Evolutionary conservation across 2,797 vertebrate species (phyloP).

Genomic region (Cynodonichthys magdalenae): DNA sequence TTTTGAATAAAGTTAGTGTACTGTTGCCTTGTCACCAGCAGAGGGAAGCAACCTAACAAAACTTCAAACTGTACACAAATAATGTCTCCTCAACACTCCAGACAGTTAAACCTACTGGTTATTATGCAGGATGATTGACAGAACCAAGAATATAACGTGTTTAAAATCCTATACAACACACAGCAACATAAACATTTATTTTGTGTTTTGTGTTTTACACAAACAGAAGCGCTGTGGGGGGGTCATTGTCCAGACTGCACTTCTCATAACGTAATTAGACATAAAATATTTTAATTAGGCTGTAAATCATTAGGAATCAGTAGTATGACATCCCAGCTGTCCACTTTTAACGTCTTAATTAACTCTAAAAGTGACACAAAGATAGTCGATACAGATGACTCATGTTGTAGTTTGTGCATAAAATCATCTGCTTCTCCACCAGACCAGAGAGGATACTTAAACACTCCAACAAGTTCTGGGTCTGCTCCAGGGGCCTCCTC

Average conservation of each 20-base stretch:
- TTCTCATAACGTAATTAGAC: slow-evolving; percentile 55
- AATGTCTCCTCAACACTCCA: neutral
- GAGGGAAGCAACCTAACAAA: slow-evolving; percentile 42
- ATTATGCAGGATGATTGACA: neutral
- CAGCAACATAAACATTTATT: neutral
- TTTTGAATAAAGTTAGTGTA: slow-evolving; percentile 7
- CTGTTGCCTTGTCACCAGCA: slow-evolving; percentile 24
- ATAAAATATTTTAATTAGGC: slow-evolving; percentile 60
- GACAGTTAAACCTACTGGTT: neutral
- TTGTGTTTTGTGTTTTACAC: slow-evolving; percentile 1
- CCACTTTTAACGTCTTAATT: neutral
- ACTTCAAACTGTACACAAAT: neutral
- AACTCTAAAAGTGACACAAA: neutral
- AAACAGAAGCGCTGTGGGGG: slow-evolving; percentile 36
- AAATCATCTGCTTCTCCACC: neutral
- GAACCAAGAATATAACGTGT: neutral
- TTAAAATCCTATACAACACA: neutral
- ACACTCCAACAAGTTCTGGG: too few relatives aligned
- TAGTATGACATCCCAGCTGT: slow-evolving; percentile 26
- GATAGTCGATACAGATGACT: neutral
- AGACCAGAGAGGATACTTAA: too few relatives aligned
- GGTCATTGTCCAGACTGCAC: slow-evolving; percentile 34
- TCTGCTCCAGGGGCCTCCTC: too few relatives aligned
- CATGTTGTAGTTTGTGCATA: neutral
- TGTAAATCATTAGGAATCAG: slow-evolving; percentile 58